Conservation (phyloP, 64 coral and sea anemone species). For the Stichodactyla helianthus region DNA sequence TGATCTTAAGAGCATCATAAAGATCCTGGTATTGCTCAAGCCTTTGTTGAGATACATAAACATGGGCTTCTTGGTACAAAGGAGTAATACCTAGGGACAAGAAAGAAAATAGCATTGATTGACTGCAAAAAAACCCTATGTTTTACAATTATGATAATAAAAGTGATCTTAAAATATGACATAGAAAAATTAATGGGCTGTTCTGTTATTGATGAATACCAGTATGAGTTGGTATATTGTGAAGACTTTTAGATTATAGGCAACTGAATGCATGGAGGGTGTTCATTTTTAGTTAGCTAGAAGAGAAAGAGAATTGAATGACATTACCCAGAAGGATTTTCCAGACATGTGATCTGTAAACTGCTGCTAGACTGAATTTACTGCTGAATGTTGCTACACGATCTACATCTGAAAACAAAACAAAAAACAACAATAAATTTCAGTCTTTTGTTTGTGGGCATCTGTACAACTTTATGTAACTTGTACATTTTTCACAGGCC, state of each 20-base stretch:
- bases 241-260: too few relatives aligned
- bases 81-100: constrained; percentile 22
- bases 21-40: constrained; percentile 40
- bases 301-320: background rate
- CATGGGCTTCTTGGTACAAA: constrained; percentile 36
- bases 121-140: too few relatives aligned
- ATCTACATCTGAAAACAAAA: constrained; percentile 51
- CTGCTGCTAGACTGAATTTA: constrained; percentile 75
- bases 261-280: too few relatives aligned
- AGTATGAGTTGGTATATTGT: too few relatives aligned
- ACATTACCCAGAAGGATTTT: constrained; percentile 77
- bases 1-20: constrained; percentile 28
- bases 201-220: too few relatives aligned
- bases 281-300: too few relatives aligned
- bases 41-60: constrained; percentile 34
- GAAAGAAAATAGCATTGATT: too few relatives aligned
- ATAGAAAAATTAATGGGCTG: too few relatives aligned
- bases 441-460: background rate
- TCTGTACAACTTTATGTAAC: too few relatives aligned
- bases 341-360: constrained; percentile 77
- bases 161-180: too few relatives aligned
- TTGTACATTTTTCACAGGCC: too few relatives aligned
- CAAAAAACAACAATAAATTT: background rate
- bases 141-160: too few relatives aligned
- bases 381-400: constrained; percentile 79